A percentile compares a stretch with the other conserved stretches of the same genome.
Conservation (phyloP, 2,113 vertebrate genomes). For the Hystrix brachyura region DNA sequence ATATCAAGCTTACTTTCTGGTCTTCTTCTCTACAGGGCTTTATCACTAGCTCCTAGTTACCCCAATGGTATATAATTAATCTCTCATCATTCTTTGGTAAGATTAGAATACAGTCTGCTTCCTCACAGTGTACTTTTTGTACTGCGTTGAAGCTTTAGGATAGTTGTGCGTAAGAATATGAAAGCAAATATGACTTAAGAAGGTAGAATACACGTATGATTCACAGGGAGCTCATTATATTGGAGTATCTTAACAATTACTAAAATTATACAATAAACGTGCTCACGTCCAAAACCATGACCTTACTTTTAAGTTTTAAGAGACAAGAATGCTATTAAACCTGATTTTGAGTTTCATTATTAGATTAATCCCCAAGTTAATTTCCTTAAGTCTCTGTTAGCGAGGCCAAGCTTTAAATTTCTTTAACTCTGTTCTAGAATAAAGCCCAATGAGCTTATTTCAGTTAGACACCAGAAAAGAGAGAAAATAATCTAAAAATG, state of each 20-base stretch:
- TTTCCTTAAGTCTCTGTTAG: conserved; percentile 41
- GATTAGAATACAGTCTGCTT: not conserved
- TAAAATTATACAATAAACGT: not conserved
- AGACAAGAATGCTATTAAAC: not conserved
- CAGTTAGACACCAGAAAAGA: not conserved
- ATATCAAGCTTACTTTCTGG: not conserved
- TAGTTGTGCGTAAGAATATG: not conserved
- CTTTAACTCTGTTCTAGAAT: conserved; percentile 15
- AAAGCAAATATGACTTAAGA: not conserved
- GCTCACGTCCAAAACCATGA: conserved; percentile 1
- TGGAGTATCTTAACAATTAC: conserved; percentile 17
- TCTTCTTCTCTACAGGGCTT: not conserved
- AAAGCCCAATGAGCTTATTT: conserved; percentile 35
- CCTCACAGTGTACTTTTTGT: not conserved
- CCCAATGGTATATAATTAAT: not conserved
- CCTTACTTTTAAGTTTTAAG: conserved; percentile 20
- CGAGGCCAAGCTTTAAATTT: conserved; percentile 17
- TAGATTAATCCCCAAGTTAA: conserved; percentile 25
- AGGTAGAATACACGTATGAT: not conserved
- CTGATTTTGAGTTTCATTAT: conserved; percentile 24
- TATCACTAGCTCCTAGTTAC: not conserved
- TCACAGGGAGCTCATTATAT: not conserved
- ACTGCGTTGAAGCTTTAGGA: not conserved
- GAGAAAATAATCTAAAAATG: conserved; percentile 17
- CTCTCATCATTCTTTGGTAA: not conserved